These are phyloP conservation scores for Crossocerus cetratus DNA, from an alignment of 2,888 invertebrate genomes.

Conservation along the genomic window DNA sequence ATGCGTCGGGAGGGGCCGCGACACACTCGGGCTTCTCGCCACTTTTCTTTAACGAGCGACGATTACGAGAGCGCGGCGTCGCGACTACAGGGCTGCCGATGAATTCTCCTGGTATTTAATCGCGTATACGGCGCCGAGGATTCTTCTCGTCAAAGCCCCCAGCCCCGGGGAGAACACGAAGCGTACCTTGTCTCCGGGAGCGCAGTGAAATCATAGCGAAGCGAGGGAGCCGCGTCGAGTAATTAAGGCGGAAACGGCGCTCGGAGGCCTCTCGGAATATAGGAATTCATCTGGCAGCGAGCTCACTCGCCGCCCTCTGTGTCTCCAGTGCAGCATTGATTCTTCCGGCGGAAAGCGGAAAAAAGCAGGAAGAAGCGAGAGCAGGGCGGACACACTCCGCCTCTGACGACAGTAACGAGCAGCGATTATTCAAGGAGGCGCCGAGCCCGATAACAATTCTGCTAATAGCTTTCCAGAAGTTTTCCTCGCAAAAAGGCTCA, in stretches of 20 bases:
- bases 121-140: no score
- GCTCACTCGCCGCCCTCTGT: slow-evolving; percentile 26
- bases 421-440: slow-evolving; percentile 40
- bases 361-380: background rate
- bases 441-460: slow-evolving; percentile 25
- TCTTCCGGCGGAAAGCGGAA: slow-evolving; percentile 24
- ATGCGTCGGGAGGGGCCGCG: no score
- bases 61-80: no score
- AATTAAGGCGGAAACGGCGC: slow-evolving; percentile 50
- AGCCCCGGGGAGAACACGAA: no score
- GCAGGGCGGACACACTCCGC: slow-evolving; percentile 4
- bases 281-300: slow-evolving; percentile 34
- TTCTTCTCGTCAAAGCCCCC: no score
- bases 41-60: no score
- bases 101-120: no score
- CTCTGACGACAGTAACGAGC: slow-evolving; percentile 33
- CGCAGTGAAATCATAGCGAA: slow-evolving; percentile 33
- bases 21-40: no score
- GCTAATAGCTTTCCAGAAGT: slow-evolving; percentile 27
- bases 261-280: slow-evolving; percentile 28
- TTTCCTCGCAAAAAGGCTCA: background rate
- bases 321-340: slow-evolving; percentile 50
- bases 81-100: no score
- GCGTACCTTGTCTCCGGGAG: background rate
- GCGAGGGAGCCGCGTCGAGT: slow-evolving; percentile 38